phyloP scores from a whole-genome alignment of 2,113 vertebrate genomes.

The Sturnira hondurensis region DNA sequence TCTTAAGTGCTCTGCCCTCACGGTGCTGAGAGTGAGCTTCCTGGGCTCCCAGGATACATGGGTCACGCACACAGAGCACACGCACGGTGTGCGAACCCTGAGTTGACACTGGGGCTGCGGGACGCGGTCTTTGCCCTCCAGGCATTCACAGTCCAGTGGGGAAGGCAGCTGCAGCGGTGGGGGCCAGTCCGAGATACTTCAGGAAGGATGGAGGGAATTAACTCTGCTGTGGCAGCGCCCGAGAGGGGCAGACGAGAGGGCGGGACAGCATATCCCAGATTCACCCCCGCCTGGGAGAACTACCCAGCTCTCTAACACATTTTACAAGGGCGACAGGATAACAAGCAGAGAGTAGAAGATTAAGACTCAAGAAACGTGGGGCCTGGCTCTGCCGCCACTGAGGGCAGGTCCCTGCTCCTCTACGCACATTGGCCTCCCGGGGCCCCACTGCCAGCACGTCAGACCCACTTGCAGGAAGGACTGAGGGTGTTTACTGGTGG shows the following conservation, averaged over 20 bases:
- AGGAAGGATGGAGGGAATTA: neutral
- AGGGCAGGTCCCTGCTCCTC: neutral
- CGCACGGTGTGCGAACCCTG: neutral
- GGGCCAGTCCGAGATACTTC: neutral
- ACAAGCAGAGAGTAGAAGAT: neutral
- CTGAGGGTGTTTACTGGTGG: neutral
- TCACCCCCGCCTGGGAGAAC: neutral
- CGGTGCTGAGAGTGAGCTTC: neutral
- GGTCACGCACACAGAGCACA: neutral
- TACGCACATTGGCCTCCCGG: neutral
- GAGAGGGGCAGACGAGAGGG: too few species aligned
- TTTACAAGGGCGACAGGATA: neutral
- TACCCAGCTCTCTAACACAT: neutral
- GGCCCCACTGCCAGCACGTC: neutral
- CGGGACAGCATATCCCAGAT: rapidly evolving
- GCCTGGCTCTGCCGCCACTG: neutral
- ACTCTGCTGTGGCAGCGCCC: neutral
- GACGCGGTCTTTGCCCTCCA: neutral
- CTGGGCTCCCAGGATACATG: neutral
- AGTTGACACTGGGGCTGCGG: neutral
- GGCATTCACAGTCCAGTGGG: neutral
- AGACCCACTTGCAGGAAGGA: neutral
- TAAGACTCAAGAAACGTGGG: neutral
- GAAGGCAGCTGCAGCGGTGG: neutral
- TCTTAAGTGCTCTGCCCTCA: neutral